Conservation (phyloP, 92 coral and sea anemone genomes). For the Porites lobata region DNA sequence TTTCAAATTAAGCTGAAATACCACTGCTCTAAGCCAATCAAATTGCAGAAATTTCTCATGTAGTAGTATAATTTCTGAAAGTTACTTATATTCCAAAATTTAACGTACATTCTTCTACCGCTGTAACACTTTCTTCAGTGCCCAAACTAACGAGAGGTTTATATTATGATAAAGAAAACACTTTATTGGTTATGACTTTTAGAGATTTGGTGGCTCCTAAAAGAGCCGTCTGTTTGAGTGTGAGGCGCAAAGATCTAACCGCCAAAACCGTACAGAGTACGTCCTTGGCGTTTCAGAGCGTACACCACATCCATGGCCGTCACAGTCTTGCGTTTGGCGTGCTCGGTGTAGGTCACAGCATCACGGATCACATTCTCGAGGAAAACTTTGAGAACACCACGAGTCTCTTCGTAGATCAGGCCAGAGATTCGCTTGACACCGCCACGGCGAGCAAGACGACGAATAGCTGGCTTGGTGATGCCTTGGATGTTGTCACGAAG, state of each 20-base stretch:
- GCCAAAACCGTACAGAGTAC: conserved; percentile 82
- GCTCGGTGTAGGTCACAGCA: too few species aligned
- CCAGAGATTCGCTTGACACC: conserved; percentile 95
- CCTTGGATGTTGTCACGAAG: conserved; percentile 73
- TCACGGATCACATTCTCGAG: conserved; percentile 56
- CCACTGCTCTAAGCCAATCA: too few species aligned
- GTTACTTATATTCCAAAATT: too few species aligned
- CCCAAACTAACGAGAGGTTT: too few species aligned
- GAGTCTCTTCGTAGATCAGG: conserved; percentile 96
- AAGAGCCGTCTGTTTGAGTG: conserved; percentile 76
- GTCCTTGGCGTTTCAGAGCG: conserved; percentile 88
- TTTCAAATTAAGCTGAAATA: too few species aligned
- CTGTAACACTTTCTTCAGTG: too few species aligned
- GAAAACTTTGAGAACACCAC: conserved; percentile 97
- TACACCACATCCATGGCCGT: conserved; percentile 86
- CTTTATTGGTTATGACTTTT: conserved; percentile 19
- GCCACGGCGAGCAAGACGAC: conserved; percentile 97
- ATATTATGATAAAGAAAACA: too few species aligned
- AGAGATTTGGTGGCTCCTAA: conserved; percentile 82
- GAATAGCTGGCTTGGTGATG: conserved; percentile 91
- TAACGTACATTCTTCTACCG: too few species aligned
- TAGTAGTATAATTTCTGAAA: too few species aligned
- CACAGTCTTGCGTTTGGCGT: too few species aligned
- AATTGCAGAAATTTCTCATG: too few species aligned
- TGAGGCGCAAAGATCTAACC: background rate